A percentile compares a stretch with the other conserved stretches of the same genome.
Conservation (phyloP, 2,888 invertebrate species). For the Agrochola circellaris region DNA sequence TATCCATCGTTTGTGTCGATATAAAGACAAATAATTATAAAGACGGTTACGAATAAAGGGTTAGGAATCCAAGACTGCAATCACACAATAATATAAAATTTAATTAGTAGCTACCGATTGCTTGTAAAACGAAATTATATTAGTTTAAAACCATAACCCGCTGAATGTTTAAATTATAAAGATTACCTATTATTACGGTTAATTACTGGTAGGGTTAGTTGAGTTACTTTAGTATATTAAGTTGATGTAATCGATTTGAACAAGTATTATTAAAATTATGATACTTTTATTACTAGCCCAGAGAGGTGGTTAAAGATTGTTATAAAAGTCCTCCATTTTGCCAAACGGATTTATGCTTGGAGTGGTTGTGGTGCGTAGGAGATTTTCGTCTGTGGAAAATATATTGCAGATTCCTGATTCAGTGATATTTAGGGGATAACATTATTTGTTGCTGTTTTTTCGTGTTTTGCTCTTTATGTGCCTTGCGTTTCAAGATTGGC, state of each 20-base stretch:
- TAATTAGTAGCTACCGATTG: slow-evolving; percentile 3
- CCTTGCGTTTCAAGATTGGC: neutral
- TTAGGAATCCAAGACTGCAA: neutral
- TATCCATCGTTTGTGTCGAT: neutral
- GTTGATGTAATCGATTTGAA: slow-evolving; percentile 13
- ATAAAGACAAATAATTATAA: no score
- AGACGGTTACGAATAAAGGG: neutral
- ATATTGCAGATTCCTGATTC: neutral
- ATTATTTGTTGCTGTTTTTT: neutral
- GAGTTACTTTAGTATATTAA: slow-evolving; percentile 4
- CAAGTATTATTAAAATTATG: slow-evolving; percentile 11
- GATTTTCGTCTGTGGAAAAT: neutral
- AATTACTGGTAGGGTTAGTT: slow-evolving; percentile 33
- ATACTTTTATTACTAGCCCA: neutral
- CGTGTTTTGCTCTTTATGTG: neutral
- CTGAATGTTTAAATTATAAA: slow-evolving; percentile 28
- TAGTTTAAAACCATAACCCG: slow-evolving; percentile 25
- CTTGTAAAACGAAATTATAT: slow-evolving; percentile 32
- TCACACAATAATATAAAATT: slow-evolving; percentile 10
- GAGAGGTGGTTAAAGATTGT: neutral
- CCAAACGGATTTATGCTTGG: neutral
- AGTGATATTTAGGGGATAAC: neutral
- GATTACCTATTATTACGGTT: slow-evolving; percentile 31
- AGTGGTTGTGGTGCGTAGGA: neutral
- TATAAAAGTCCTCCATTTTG: neutral